These are phyloP conservation scores for Halocynthia aurantium DNA, from an alignment of 23 tunicate species.

Conservation along the genomic window DNA sequence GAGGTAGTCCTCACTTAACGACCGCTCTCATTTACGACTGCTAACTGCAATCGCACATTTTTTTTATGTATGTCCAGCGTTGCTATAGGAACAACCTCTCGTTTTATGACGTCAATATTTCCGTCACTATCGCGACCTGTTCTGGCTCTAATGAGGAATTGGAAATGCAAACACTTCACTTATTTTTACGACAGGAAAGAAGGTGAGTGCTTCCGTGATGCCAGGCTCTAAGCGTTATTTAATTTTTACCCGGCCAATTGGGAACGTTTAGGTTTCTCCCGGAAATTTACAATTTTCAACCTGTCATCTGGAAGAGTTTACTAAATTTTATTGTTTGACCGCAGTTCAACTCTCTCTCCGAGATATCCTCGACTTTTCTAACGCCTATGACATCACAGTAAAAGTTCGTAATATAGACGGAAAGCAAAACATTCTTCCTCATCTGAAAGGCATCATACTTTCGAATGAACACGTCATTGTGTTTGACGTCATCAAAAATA, in stretches of 20 bases:
- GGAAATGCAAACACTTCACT: conserved; percentile 18
- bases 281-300: background rate
- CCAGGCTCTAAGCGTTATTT: background rate
- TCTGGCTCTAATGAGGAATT: conserved; percentile 7
- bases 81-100: background rate
- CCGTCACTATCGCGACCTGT: conserved; percentile 16
- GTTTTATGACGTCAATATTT: conserved; percentile 9
- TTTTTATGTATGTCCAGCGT: background rate
- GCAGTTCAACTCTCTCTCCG: background rate
- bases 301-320: background rate
- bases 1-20: background rate
- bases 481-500: conserved; percentile 20
- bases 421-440: conserved; percentile 20
- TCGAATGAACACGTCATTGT: conserved; percentile 26
- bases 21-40: background rate
- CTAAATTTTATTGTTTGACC: background rate
- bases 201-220: conserved; percentile 5
- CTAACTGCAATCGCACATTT: background rate
- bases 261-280: background rate
- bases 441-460: conserved; percentile 24
- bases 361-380: conserved; percentile 8
- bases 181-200: conserved; percentile 27
- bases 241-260: background rate
- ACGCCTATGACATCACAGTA: conserved; percentile 6
- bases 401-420: conserved; percentile 27